Percentiles rank a stretch among this genome's conserved stretches.
Conservation (phyloP, 2,888 invertebrate genomes). For the Trachelus stipa region DNA sequence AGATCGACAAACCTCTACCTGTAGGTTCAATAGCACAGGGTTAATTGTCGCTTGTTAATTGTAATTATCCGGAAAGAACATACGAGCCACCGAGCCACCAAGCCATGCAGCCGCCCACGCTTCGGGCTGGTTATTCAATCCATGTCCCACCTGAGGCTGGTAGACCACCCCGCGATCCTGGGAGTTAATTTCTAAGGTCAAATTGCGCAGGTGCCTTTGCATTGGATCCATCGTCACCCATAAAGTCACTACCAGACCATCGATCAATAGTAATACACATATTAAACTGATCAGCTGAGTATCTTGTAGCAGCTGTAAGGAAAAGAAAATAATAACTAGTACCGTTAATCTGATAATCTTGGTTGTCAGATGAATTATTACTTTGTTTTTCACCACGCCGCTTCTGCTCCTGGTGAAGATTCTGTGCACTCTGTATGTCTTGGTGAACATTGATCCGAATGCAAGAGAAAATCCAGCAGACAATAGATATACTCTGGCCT, state of each 20-base stretch:
- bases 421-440: constrained; percentile 91
- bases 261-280: constrained; percentile 83
- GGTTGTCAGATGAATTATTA: constrained; percentile 37
- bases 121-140: too few relatives aligned
- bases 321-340: neutral
- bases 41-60: neutral
- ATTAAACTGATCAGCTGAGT: constrained; percentile 89
- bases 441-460: constrained; percentile 95
- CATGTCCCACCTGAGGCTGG: constrained; percentile 79
- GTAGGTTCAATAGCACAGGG: constrained; percentile 33
- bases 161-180: constrained; percentile 85
- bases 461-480: constrained; percentile 92
- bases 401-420: constrained; percentile 88
- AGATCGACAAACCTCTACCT: constrained; percentile 91
- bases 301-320: constrained; percentile 81
- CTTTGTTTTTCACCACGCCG: constrained; percentile 88
- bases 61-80: neutral
- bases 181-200: constrained; percentile 82
- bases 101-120: too few relatives aligned
- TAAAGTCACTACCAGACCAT: constrained; percentile 83
- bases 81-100: too few relatives aligned
- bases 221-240: constrained; percentile 91
- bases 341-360: too few relatives aligned
- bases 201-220: constrained; percentile 84
- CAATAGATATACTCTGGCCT: constrained; percentile 89